A percentile compares a stretch with the other conserved stretches of the same genome.
Conservation (phyloP, 2,888 invertebrate species). For the Gasteruption jaculator region DNA sequence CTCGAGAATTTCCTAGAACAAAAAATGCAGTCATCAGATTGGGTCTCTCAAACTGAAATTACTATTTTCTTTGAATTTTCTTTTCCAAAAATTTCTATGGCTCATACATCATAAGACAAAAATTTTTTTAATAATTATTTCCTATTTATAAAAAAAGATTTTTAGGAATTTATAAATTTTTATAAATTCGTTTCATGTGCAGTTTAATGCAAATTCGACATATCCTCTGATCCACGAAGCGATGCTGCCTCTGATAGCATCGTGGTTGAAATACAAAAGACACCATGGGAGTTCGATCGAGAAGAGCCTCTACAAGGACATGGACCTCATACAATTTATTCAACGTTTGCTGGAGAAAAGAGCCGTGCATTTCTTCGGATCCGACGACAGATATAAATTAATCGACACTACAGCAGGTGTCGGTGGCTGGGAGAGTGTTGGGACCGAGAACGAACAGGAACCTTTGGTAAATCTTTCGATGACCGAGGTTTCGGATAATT, state of each 20-base stretch:
- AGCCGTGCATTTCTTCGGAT: conserved; percentile 55
- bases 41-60: too few relatives aligned
- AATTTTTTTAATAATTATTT: too few relatives aligned
- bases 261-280: conserved; percentile 63
- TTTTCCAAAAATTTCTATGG: too few relatives aligned
- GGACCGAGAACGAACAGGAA: conserved; percentile 55
- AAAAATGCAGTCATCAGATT: too few relatives aligned
- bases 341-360: conserved; percentile 59
- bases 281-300: conserved; percentile 53
- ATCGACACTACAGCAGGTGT: conserved; percentile 51
- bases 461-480: conserved; percentile 53
- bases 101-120: too few relatives aligned
- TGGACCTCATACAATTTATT: conserved; percentile 57
- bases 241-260: conserved; percentile 59
- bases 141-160: too few relatives aligned
- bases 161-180: too few relatives aligned
- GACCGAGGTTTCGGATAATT: too few relatives aligned
- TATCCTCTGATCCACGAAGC: conserved; percentile 69
- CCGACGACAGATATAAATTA: conserved; percentile 54
- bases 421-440: conserved; percentile 60
- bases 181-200: too few relatives aligned
- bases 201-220: conserved; percentile 53
- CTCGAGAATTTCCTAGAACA: not conserved
- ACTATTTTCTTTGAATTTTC: too few relatives aligned
- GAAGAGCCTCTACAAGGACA: conserved; percentile 57